Base-by-base conservation (phyloP, 92 coral and sea anemone genomes). In the Parazoanthus atlanticus region DNA sequence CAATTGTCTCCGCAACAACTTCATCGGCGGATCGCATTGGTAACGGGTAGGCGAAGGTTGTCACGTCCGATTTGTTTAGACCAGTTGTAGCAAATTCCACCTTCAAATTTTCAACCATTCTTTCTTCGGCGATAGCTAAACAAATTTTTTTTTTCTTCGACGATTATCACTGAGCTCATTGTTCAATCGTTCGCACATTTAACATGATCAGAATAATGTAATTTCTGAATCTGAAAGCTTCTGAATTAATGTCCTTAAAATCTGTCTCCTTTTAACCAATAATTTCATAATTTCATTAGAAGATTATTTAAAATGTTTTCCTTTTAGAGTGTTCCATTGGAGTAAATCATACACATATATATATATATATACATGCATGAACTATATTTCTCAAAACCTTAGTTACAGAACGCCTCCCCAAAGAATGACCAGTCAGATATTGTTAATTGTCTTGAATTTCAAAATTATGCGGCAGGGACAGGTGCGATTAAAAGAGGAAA, bases 1-100 rank as follows among this genome's bases (percentile, higher is more conserved):
- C 71, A 32, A 91, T 85, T 21, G 91, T 93, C 88, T 94, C 97
- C 1, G 91, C 81, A 3, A 89, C 61, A 9, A 93, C 91, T 93
- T 94, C 96, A 21, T 34, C 71, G 8, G 67, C 28, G 16, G 92
- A 84, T 69, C 96, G 80, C 33, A 32, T 41, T 3, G 82, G 88
- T 8, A 94, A 85, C 6, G 96, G 96, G 34, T 94, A 94, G 28
- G 52, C 32, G 38, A 36, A 82, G 74, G 3, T 3, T 4, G 61
- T 66, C 26, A 21, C 34, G 41, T 83, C 29, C 0, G 77, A 67
- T 41, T 5, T 3, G n/a, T 40, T 67, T 78, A 10, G 23, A 46
- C 31, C 19, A 8, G 29, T 40, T 23, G 52, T 6, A 28, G 76
- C 46, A 69, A 83, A 29, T 11, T 58, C 86, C 65, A 25, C 40